Conservation (phyloP, 2,113 vertebrate species). For the Urocitellus parryii region DNA sequence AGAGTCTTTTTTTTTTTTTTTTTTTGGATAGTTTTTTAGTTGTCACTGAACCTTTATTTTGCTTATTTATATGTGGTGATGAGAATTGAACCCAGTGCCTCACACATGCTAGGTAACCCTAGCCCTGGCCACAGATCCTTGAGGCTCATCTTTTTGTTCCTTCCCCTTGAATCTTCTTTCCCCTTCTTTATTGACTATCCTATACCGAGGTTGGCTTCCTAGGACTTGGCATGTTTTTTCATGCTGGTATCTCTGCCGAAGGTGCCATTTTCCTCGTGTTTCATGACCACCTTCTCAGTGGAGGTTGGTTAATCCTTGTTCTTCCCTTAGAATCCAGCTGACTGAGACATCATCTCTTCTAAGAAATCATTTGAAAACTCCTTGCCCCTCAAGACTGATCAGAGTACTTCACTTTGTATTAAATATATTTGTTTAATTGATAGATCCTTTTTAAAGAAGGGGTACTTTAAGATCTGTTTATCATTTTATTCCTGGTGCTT, state of each 20-base stretch:
- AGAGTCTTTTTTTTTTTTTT: not conserved
- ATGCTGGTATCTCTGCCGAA: not conserved
- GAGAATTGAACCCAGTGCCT: too few relatives aligned
- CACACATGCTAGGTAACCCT: too few relatives aligned
- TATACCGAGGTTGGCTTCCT: not conserved
- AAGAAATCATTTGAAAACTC: not conserved
- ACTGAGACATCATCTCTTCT: constrained; percentile 5
- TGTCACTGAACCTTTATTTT: too few relatives aligned
- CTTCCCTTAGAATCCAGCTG: not conserved
- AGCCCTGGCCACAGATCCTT: not conserved
- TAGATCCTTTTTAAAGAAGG: constrained; percentile 19
- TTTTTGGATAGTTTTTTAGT: too few relatives aligned
- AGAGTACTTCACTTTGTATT: not conserved
- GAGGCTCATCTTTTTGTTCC: constrained; percentile 19
- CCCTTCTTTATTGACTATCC: not conserved
- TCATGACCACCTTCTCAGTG: not conserved
- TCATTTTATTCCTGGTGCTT: not conserved
- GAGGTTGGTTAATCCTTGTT: not conserved
- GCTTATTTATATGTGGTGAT: too few relatives aligned
- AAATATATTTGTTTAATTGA: constrained; percentile 18
- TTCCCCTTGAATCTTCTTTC: not conserved
- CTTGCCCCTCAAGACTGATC: not conserved
- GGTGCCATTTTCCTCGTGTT: not conserved
- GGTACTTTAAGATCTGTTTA: constrained; percentile 9
- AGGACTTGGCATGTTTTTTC: not conserved